Percentiles rank a stretch among this genome's conserved stretches.
These are phyloP conservation scores for Meteorus colon DNA, from an alignment of 2,888 invertebrate genomes.

Conservation along the genomic window DNA sequence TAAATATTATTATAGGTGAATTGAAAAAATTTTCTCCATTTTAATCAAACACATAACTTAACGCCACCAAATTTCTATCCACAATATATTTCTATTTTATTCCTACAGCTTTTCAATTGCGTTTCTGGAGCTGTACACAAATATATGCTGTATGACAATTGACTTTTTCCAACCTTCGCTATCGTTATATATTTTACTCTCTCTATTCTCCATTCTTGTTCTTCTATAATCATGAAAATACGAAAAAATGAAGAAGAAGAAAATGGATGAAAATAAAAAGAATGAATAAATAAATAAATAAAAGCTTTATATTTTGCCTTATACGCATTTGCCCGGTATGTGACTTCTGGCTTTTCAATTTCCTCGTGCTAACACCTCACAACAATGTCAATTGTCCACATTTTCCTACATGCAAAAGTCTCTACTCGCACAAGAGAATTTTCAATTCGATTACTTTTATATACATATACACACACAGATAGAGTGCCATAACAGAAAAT, in stretches of 20 bases:
- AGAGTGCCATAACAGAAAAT: neutral
- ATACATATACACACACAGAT: neutral
- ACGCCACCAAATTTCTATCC: neutral
- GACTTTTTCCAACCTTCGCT: neutral
- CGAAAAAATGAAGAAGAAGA: neutral
- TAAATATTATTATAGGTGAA: neutral
- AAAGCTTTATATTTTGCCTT: neutral
- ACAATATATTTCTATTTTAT: slow-evolving; percentile 6
- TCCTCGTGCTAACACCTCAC: neutral
- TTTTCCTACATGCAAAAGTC: neutral
- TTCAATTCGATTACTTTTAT: neutral
- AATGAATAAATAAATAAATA: neutral
- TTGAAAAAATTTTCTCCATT: neutral
- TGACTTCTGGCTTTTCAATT: slow-evolving; percentile 8
- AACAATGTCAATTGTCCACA: neutral
- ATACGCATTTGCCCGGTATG: neutral
- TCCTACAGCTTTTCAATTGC: slow-evolving; percentile 6
- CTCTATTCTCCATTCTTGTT: neutral
- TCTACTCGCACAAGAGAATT: neutral
- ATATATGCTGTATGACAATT: neutral
- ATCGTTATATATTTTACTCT: neutral
- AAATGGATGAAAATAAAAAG: neutral
- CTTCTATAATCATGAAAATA: neutral
- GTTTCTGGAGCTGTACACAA: too few relatives aligned
- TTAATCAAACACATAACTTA: neutral